phyloP scores from a whole-genome alignment of 2,888 invertebrate genomes.

The Diogma glabrata region DNA sequence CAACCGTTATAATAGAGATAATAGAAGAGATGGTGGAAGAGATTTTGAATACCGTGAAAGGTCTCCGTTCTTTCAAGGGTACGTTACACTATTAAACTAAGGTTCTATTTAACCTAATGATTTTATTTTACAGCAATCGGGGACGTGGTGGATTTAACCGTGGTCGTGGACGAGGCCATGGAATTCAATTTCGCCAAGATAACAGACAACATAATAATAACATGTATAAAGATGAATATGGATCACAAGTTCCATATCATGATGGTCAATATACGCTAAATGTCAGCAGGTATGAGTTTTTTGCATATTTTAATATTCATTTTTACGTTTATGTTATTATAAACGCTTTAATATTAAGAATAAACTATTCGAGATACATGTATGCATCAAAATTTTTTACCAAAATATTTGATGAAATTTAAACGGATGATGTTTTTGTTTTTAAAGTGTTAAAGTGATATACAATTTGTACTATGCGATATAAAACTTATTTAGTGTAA shows the following conservation, averaged over 20 bases:
- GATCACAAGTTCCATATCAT: neutral
- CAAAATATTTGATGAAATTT: no score
- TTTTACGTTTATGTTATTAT: no score
- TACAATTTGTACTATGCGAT: no score
- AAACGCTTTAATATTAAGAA: no score
- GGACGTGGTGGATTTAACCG: conserved; percentile 16
- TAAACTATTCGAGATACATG: no score
- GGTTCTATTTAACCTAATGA: no score
- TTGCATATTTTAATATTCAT: conserved; percentile 5
- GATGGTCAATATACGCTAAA: conserved; percentile 6
- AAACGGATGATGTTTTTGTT: no score
- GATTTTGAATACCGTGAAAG: conserved; percentile 1
- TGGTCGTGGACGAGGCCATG: conserved; percentile 11
- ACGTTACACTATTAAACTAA: no score
- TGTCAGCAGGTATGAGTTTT: conserved; percentile 8
- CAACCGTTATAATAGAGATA: neutral
- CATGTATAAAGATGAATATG: conserved; percentile 2
- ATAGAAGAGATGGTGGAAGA: conserved; percentile 6
- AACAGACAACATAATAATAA: neutral
- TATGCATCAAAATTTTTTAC: no score
- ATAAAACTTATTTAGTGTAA: no score
- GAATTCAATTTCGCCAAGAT: conserved; percentile 11
- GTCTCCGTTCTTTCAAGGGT: conserved; percentile 2
- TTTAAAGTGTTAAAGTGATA: no score
- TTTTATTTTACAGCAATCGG: conserved; percentile 11